These are phyloP conservation scores for Gambusia affinis DNA, from an alignment of 2,113 vertebrate genomes.

Conservation along the genomic window DNA sequence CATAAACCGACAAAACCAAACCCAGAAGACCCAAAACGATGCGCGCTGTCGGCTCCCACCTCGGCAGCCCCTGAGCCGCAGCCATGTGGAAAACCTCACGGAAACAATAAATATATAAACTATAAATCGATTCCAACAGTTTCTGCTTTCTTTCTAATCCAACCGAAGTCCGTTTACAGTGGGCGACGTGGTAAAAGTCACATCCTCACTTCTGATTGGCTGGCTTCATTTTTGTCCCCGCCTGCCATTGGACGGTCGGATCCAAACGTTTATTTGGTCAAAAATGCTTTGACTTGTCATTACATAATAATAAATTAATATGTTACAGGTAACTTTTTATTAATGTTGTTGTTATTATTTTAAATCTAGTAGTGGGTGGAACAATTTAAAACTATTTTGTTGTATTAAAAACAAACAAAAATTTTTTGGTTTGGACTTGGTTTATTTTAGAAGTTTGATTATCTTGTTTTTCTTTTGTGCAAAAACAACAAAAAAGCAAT, in stretches of 20 bases:
- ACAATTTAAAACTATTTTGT: too few species aligned
- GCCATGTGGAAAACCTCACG: conserved; percentile 31
- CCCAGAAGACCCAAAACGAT: conserved; percentile 74
- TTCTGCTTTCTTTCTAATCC: background rate
- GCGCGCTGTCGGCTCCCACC: conserved; percentile 77
- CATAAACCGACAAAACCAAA: conserved; percentile 81
- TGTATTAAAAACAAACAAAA: too few species aligned
- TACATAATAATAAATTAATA: too few species aligned
- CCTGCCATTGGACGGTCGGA: conserved; percentile 46
- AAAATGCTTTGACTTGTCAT: too few species aligned
- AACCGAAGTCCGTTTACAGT: fast-evolving
- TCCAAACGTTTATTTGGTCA: conserved; percentile 18
- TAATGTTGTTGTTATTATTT: too few species aligned
- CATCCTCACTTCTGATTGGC: conserved; percentile 58
- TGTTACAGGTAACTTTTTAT: background rate
- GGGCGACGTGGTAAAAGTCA: conserved; percentile 33
- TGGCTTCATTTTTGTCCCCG: background rate
- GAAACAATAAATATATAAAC: too few species aligned
- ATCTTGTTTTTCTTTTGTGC: too few species aligned
- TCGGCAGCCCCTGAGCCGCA: conserved; percentile 38
- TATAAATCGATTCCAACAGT: fast-evolving
- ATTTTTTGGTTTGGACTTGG: too few species aligned
- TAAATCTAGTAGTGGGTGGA: too few species aligned
- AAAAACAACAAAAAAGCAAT: too few species aligned
- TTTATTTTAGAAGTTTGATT: too few species aligned